Evolutionary conservation across 2,113 vertebrate genomes (phyloP).

Genomic region (Dicerorhinus sumatrensis): DNA sequence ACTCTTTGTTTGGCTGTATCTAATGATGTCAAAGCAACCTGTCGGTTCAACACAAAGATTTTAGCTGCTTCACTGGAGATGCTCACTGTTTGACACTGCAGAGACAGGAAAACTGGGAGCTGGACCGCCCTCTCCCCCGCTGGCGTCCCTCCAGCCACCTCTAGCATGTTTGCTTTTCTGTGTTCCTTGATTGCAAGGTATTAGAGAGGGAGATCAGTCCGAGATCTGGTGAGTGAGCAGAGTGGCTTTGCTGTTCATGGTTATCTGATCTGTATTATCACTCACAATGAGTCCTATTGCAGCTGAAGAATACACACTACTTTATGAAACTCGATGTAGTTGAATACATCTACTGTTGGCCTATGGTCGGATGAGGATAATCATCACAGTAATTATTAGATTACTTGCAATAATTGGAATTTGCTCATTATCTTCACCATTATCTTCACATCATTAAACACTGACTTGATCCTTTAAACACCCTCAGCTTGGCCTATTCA

Average conservation of each 20-base stretch:
- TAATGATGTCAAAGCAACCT: constrained; percentile 60
- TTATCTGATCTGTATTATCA: background rate
- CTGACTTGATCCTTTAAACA: constrained; percentile 55
- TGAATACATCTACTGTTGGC: background rate
- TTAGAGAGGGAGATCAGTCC: background rate
- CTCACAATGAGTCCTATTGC: background rate
- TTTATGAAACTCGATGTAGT: background rate
- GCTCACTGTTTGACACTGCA: background rate
- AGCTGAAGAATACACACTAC: background rate
- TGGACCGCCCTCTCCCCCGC: no score
- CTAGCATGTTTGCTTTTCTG: background rate
- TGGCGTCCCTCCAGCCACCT: background rate
- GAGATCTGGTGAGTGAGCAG: background rate
- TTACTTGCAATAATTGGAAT: constrained; percentile 41
- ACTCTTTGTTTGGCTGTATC: constrained; percentile 50
- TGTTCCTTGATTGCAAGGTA: background rate
- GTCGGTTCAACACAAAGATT: constrained; percentile 44
- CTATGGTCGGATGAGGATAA: constrained; percentile 3
- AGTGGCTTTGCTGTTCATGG: background rate
- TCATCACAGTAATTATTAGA: constrained; percentile 60
- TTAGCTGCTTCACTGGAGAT: constrained; percentile 31
- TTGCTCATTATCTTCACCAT: constrained; percentile 35
- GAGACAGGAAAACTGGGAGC: background rate
- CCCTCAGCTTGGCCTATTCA: background rate
- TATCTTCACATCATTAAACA: constrained; percentile 67